These are phyloP conservation scores for Fratercula arctica DNA, from an alignment of 2,797 vertebrate species.

Conservation along the genomic window DNA sequence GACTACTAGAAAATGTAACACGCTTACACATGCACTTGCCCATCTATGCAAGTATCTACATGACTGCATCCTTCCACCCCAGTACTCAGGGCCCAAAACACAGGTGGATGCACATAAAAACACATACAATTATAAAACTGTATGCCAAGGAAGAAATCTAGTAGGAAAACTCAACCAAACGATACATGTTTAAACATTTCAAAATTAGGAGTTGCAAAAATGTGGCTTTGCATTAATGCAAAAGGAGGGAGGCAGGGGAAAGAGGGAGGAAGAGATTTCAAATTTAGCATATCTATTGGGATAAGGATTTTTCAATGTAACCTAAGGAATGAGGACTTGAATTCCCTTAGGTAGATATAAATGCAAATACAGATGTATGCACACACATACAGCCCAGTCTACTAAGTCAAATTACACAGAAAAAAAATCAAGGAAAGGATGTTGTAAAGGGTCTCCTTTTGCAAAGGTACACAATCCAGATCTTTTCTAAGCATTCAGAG, in stretches of 20 bases:
- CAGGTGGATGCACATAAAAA: background rate
- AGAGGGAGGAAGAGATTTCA: background rate
- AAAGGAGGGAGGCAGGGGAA: background rate
- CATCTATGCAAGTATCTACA: background rate
- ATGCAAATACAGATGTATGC: slow-evolving; percentile 51
- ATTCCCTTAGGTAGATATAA: slow-evolving; percentile 17
- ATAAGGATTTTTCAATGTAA: slow-evolving; percentile 17
- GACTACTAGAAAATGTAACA: background rate
- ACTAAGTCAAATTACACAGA: background rate
- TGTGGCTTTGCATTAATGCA: background rate
- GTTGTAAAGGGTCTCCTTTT: background rate
- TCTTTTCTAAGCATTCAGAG: background rate
- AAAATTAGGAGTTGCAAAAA: background rate
- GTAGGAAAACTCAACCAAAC: background rate
- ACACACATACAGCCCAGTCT: background rate
- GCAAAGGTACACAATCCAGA: background rate
- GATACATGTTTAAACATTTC: background rate
- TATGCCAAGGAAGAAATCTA: background rate
- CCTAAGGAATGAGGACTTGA: slow-evolving; percentile 37
- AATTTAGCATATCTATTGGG: slow-evolving; percentile 22
- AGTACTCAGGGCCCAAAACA: background rate
- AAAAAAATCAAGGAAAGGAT: slow-evolving; percentile 9
- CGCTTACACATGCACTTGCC: background rate
- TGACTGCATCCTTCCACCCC: background rate
- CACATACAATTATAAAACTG: background rate